Evolutionary conservation across 2,113 vertebrate species (phyloP), one percentile per base, ranked within the genome.

Genomic region (Limnothrissa miodon): DNA sequence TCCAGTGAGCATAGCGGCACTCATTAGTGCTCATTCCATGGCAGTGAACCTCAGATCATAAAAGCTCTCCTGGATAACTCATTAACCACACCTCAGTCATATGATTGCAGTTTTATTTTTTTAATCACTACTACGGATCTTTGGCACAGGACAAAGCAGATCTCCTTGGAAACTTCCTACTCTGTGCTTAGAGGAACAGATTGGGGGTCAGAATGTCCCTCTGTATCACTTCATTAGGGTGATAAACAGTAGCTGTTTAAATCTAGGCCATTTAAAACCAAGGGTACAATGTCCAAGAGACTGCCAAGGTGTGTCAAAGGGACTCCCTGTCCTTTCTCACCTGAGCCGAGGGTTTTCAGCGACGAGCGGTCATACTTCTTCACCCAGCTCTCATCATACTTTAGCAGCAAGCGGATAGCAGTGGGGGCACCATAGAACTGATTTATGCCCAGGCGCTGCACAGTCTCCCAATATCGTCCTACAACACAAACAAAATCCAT

Each of bases 391-490:
- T 98, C 93, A 0, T 95, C 95, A 0, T 95, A 94, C 82, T 97
- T 97, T 87, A 98, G 92, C 81, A 98, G 89, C 85, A 98, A 92
- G 21, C 96, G 95, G 83, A 97, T 92, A 6, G 97, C 97, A 0
- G 97, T 99, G 0, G 97, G 97, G 45, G 97, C 96, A 0, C 95
- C 96, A 10, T 99, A 99, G 88, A 99, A 98, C 88, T 98, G 97
- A 88, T 93, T 96, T 87, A 99, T 96, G 88, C 88, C 92, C 86
- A 99, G 90, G 79, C 97, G 95, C 90, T 98, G 88, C 0, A 99
- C 96, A 0, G 82, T 93, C 90, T 99, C 97, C 97, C 97, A 99
- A 85, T 99, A 99, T 87, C 97, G 94, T 87, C 97, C 97, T 98
- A 89, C 51, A 90, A 81, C 78, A 88, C 23, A 36, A 83, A 44